These are phyloP conservation scores for Drusus annulatus DNA, from an alignment of 1,140 invertebrate genomes.

Conservation along the genomic window DNA sequence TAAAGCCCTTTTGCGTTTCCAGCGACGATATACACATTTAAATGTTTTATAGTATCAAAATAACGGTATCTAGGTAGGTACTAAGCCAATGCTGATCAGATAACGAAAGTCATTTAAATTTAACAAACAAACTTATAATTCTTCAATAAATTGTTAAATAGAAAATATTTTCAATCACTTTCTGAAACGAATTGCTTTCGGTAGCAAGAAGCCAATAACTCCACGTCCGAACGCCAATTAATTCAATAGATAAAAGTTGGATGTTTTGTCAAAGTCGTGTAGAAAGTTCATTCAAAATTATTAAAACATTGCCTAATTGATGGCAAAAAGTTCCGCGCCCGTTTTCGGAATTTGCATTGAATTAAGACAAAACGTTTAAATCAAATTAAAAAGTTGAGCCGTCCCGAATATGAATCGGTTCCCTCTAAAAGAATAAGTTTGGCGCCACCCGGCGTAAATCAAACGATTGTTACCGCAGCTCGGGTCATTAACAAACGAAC, in stretches of 20 bases:
- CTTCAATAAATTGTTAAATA: too few relatives aligned
- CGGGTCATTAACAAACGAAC: slow-evolving; percentile 54
- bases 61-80: too few relatives aligned
- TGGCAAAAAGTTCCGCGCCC: slow-evolving; percentile 10
- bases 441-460: slow-evolving; percentile 42
- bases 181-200: too few relatives aligned
- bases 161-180: too few relatives aligned
- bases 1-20: too few relatives aligned
- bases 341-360: slow-evolving; percentile 23
- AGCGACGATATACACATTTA: too few relatives aligned
- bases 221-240: neutral
- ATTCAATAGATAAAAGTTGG: slow-evolving; percentile 2
- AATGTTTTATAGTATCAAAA: too few relatives aligned
- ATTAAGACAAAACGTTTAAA: slow-evolving; percentile 34
- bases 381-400: slow-evolving; percentile 25
- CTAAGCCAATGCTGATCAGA: too few relatives aligned
- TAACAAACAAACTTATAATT: too few relatives aligned
- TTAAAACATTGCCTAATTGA: slow-evolving; percentile 20
- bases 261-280: neutral
- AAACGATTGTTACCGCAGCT: slow-evolving; percentile 50
- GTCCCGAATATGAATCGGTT: slow-evolving; percentile 16
- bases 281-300: neutral
- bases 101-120: too few relatives aligned
- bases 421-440: slow-evolving; percentile 14
- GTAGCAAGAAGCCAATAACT: too few relatives aligned